These are phyloP conservation scores for Gonocerus acuteangulatus DNA, from an alignment of 2,888 invertebrate species.

Conservation along the genomic window DNA sequence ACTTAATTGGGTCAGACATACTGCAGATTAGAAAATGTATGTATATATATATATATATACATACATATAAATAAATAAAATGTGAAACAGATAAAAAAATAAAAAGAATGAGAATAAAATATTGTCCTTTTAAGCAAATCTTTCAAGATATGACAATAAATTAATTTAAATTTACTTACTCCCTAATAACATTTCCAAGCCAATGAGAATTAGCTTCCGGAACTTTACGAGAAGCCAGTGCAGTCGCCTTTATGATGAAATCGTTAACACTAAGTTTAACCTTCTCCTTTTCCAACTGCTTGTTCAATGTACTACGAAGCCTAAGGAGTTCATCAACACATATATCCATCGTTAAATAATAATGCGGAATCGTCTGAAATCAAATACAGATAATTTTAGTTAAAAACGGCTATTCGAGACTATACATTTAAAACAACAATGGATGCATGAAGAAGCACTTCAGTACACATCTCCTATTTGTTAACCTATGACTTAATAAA, in stretches of 20 bases:
- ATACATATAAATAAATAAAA: no score
- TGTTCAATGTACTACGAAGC: constrained; percentile 71
- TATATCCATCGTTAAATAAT: constrained; percentile 82
- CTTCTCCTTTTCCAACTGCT: constrained; percentile 65
- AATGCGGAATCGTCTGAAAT: constrained; percentile 83
- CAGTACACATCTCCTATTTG: no score
- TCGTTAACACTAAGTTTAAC: constrained; percentile 91
- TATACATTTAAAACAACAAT: no score
- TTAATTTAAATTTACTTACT: constrained; percentile 60
- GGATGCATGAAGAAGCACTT: no score
- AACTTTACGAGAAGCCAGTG: constrained; percentile 78
- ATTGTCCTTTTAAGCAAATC: no score
- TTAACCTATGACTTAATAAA: no score
- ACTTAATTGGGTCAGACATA: no score
- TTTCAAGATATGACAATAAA: no score
- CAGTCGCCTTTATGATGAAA: constrained; percentile 89
- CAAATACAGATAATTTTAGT: constrained; percentile 24
- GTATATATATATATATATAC: neutral
- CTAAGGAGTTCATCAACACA: constrained; percentile 67
- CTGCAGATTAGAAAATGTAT: no score
- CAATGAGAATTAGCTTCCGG: constrained; percentile 92
- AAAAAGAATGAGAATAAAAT: no score
- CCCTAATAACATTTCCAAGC: constrained; percentile 86
- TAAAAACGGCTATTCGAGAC: no score
- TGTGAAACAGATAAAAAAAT: no score